Evolutionary conservation across 2,888 invertebrate genomes (phyloP), one percentile per base, ranked within the genome.

Genomic region (Tipula helvola): DNA sequence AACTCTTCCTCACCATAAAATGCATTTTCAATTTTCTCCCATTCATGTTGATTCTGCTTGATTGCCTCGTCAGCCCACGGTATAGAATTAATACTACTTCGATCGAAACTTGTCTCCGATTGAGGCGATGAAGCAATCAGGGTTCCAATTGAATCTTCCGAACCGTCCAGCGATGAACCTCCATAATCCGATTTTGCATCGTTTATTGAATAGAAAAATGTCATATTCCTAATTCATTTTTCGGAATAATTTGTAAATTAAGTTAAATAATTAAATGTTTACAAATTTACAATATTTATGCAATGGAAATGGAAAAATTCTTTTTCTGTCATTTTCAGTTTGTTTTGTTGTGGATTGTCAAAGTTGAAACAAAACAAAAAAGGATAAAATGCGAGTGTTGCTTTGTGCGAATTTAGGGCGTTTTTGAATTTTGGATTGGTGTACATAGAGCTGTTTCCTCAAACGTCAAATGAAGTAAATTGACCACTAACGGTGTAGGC

Each of bases 41-140:
- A 92, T 88, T 90, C 91, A 18, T 89, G 87, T 88, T 90, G 90
- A 87, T 92, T 92, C 87, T 91, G 90, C 86, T 91, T 91, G 13
- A 91, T 90, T 16, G 91, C 91, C 89, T 92, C 92, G 87, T 91
- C 91, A 2, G 91, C 91, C 92, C 92, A 92, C 0, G 91, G 91
- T 87, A 91, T 91, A 36, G 91, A 91, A n/a, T 91, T 90, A 86
- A 91, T 90, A 7, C 91, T 91, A 87, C 91, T 91, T 83, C 91
- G 89, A 87, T 91, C 91, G 36, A 87, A 86, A 87, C 91, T 91
- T 36, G 57, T 12, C n/a, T 18, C 42, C n/a, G 85, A 42, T 86
- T 71, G 71, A 10, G 28, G 8, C 8, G 86, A 47, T 10, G 86
- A 84, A 16, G 84, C 39, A n/a, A 84, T 84, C 7, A 39, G 5